These are phyloP conservation scores for Notiomystis cincta DNA, from an alignment of 2,113 vertebrate genomes.

Conservation along the genomic window DNA sequence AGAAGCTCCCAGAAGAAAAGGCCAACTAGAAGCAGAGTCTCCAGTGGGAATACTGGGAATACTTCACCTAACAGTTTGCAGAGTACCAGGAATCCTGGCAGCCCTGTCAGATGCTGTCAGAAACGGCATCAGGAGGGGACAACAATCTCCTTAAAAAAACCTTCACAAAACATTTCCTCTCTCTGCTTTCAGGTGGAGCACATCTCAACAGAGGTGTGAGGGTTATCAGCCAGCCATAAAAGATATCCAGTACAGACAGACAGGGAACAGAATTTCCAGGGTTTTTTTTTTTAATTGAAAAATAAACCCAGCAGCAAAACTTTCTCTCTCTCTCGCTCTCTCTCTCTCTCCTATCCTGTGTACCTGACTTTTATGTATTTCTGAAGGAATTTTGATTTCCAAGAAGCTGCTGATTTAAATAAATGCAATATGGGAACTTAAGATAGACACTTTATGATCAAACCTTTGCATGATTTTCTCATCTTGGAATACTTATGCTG, in stretches of 20 bases:
- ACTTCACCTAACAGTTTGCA: neutral
- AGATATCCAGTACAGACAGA: neutral
- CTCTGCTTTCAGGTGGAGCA: neutral
- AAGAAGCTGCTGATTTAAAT: neutral
- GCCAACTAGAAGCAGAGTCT: neutral
- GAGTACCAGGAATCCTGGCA: neutral
- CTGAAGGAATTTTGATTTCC: neutral
- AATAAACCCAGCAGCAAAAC: neutral
- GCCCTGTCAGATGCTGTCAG: neutral
- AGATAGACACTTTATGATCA: neutral
- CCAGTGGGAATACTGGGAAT: neutral
- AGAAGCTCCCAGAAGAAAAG: neutral
- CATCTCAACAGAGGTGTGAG: neutral
- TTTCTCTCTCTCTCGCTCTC: neutral
- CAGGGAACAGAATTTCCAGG: neutral
- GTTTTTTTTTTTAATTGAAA: neutral
- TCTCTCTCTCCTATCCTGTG: neutral
- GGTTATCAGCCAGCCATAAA: neutral
- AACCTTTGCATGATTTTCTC: neutral
- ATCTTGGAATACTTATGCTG: rapidly evolving
- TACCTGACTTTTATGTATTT: neutral
- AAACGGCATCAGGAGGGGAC: neutral
- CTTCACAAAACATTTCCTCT: neutral
- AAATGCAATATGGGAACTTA: neutral
- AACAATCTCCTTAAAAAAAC: neutral